Conservation (phyloP, 2,888 invertebrate genomes). For the Sarcophaga subvicina region DNA sequence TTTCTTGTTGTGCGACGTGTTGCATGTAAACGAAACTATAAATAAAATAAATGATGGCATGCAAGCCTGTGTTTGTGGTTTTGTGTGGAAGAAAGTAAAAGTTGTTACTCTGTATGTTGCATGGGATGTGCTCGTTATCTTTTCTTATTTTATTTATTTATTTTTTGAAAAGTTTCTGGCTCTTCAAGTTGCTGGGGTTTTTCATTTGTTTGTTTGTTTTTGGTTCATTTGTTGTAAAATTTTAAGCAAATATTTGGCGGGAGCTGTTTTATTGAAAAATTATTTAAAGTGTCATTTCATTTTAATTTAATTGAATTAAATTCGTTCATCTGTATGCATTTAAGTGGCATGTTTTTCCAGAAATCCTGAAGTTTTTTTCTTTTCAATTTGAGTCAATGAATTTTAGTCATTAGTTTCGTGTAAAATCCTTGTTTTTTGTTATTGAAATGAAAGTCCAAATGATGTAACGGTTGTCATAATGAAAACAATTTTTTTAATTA, state of each 20-base stretch:
- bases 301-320: conserved; percentile 11
- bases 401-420: too few species aligned
- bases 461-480: too few species aligned
- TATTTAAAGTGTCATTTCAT: conserved; percentile 36
- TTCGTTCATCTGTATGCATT: background rate
- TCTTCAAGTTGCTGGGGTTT: background rate
- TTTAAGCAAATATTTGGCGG: conserved; percentile 27
- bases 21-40: background rate
- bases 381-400: too few species aligned
- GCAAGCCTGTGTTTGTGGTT: background rate
- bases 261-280: conserved; percentile 30
- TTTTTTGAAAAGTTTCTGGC: background rate
- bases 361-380: too few species aligned
- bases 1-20: conserved; percentile 3
- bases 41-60: conserved; percentile 8
- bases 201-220: background rate
- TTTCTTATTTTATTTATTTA: conserved; percentile 4
- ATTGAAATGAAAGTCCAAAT: too few species aligned
- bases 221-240: background rate
- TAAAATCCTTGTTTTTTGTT: too few species aligned
- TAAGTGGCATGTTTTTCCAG: too few species aligned
- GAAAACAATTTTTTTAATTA: too few species aligned
- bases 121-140: conserved; percentile 21
- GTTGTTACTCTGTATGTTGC: conserved; percentile 39
- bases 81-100: conserved; percentile 59